These are phyloP conservation scores for Gryllus longicercus DNA, from an alignment of 2,888 invertebrate species.

Conservation along the genomic window DNA sequence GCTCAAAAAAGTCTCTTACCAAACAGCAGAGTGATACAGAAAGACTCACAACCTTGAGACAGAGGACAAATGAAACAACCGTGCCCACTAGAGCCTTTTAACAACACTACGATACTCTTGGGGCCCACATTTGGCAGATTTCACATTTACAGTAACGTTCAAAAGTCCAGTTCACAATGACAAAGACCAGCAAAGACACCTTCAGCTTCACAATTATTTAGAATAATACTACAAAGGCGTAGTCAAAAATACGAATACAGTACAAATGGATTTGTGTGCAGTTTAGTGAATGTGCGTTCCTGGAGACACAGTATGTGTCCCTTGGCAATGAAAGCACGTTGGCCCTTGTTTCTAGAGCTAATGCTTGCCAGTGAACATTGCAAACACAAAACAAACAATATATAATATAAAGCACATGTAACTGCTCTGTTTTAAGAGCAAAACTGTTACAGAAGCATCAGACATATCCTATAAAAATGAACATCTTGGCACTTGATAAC, in stretches of 20 bases:
- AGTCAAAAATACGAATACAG: constrained; percentile 17
- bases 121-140: constrained; percentile 17
- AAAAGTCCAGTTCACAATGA: constrained; percentile 3
- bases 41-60: constrained; percentile 8
- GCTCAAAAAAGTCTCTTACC: not conserved
- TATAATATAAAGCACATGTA: not conserved
- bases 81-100: not conserved
- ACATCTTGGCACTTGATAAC: constrained; percentile 11
- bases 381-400: not conserved
- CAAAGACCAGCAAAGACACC: constrained; percentile 6
- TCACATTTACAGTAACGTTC: not conserved
- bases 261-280: constrained; percentile 17
- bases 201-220: constrained; percentile 17
- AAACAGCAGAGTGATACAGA: not conserved
- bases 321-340: not conserved
- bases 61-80: constrained; percentile 5
- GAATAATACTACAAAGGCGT: constrained; percentile 17
- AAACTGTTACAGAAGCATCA: constrained; percentile 8
- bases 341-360: no score
- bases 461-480: constrained; percentile 11
- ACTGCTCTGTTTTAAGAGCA: not conserved
- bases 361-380: no score
- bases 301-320: not conserved
- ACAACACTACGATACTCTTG: constrained; percentile 1
- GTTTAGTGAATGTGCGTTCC: constrained; percentile 3